Conservation (phyloP, 2,113 vertebrate species). For the Indri indri region DNA sequence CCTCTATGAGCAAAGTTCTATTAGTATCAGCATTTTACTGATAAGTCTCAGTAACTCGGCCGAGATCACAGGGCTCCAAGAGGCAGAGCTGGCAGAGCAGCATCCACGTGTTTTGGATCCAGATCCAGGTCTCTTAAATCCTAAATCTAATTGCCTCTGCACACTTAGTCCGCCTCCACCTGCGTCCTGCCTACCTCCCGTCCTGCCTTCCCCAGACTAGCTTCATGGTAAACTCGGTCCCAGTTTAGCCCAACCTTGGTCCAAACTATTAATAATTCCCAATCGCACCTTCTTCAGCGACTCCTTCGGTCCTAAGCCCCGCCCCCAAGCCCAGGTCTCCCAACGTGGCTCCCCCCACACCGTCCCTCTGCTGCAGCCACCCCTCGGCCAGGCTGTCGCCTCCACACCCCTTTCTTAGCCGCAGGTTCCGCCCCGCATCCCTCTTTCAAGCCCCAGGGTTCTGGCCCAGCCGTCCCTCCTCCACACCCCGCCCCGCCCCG, state of each 20-base stretch:
- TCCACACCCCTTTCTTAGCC: too few species aligned
- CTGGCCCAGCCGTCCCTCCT: background rate
- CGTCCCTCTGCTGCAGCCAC: background rate
- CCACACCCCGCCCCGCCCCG: background rate
- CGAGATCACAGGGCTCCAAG: background rate
- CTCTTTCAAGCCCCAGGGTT: background rate
- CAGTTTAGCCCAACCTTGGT: background rate
- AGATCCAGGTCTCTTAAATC: background rate
- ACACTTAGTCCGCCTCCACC: background rate
- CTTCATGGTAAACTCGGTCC: background rate
- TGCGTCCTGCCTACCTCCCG: background rate
- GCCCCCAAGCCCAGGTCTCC: background rate
- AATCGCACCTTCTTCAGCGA: background rate
- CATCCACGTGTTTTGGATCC: background rate
- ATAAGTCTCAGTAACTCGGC: background rate
- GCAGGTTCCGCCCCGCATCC: too few species aligned
- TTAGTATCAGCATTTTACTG: background rate
- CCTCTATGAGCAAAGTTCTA: background rate
- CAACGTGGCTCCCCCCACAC: background rate
- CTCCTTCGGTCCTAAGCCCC: background rate
- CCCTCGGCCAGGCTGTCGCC: background rate
- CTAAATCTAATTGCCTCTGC: background rate
- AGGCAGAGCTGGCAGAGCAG: background rate
- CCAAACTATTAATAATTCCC: background rate
- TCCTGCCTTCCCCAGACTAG: background rate